Evolutionary conservation across 2,797 vertebrate species (phyloP).

Genomic region (Garrulus glandarius): DNA sequence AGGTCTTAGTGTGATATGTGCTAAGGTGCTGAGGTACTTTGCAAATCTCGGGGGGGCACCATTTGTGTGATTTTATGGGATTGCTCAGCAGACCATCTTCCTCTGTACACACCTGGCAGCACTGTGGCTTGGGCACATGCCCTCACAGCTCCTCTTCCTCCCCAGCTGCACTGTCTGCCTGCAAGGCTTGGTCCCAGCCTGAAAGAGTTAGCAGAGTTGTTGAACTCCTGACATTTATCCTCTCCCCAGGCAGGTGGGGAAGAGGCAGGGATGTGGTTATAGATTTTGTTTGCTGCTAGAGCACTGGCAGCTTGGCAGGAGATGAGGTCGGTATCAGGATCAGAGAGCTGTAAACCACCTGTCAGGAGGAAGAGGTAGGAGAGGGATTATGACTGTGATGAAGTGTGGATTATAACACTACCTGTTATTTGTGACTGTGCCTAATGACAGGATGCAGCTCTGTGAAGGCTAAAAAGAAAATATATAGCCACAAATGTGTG

Average conservation of each 20-base stretch:
- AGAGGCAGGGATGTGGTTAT: not conserved
- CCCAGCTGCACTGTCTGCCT: not conserved
- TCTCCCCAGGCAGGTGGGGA: not conserved
- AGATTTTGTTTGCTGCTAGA: not conserved
- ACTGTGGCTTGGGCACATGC: not conserved
- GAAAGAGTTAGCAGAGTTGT: not conserved
- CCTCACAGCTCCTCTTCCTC: not conserved
- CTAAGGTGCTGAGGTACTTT: not conserved
- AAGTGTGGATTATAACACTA: not conserved
- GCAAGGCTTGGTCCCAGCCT: not conserved
- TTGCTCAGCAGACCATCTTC: not conserved
- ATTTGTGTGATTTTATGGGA: not conserved
- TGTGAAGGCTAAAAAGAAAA: not conserved
- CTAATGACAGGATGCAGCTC: not conserved
- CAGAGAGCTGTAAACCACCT: conserved; percentile 9
- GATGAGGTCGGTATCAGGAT: not conserved
- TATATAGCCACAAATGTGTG: not conserved
- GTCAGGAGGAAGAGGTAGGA: conserved; percentile 1
- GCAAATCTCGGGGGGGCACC: not conserved
- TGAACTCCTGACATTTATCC: not conserved
- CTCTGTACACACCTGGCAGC: not conserved
- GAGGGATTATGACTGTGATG: not conserved
- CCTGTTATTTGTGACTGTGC: not conserved
- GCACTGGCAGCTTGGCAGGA: not conserved
- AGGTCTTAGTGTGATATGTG: not conserved